Percentiles rank a stretch among this genome's conserved stretches.
These are phyloP conservation scores for Lissonota sp. DNA, from an alignment of 2,888 invertebrate genomes.

Conservation along the genomic window DNA sequence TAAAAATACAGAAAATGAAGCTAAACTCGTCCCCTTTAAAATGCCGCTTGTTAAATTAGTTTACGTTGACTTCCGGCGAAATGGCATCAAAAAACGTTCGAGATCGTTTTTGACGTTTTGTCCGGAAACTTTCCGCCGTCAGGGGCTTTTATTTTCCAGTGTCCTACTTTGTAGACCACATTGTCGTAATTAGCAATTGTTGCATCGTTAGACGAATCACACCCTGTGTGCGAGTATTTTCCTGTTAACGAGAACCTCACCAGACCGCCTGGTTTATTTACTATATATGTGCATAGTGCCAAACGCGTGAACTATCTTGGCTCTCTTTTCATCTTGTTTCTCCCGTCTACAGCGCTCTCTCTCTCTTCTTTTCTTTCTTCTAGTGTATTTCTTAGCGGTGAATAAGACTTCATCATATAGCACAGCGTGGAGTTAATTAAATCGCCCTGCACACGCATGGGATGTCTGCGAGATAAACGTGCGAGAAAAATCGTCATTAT, in stretches of 20 bases:
- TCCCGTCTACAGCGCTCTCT: too few relatives aligned
- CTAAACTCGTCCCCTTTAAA: too few relatives aligned
- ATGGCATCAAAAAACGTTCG: too few relatives aligned
- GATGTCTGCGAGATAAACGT: slow-evolving; percentile 7
- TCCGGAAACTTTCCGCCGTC: too few relatives aligned
- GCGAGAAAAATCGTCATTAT: slow-evolving; percentile 49
- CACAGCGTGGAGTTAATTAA: slow-evolving; percentile 54
- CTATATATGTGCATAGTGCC: slow-evolving; percentile 32
- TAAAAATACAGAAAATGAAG: too few relatives aligned
- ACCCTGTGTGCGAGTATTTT: slow-evolving; percentile 14
- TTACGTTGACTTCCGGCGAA: too few relatives aligned
- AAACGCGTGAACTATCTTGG: slow-evolving; percentile 23
- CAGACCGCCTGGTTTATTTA: slow-evolving; percentile 47
- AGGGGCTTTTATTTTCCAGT: slow-evolving; percentile 1
- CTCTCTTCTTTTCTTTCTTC: not conserved
- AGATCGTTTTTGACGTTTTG: too few relatives aligned
- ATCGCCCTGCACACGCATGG: slow-evolving; percentile 9
- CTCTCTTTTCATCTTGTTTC: too few relatives aligned
- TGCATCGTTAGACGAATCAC: slow-evolving; percentile 30
- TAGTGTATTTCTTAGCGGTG: slow-evolving; percentile 39
- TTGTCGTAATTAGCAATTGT: slow-evolving; percentile 7
- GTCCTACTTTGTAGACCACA: not conserved
- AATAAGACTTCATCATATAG: slow-evolving; percentile 46
- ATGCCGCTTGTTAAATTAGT: too few relatives aligned
- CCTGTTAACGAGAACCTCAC: slow-evolving; percentile 42